Base-by-base conservation (phyloP, 2,888 invertebrate genomes). In the Acleris literana region DNA sequence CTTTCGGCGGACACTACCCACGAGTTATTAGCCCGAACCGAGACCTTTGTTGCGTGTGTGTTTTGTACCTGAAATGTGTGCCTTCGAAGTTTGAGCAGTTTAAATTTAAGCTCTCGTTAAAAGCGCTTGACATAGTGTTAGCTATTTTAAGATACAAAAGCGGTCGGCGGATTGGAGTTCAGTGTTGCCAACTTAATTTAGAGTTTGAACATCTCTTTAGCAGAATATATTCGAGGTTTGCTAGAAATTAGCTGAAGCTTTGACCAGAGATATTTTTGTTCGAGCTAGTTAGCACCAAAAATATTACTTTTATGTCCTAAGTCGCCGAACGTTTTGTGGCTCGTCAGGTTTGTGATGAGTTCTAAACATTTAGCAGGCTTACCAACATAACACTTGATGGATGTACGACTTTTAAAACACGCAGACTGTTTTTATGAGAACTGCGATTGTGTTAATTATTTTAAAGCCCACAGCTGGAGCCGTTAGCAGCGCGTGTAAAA, bases 21-120 rank as follows among this genome's bases (percentile, higher is more conserved):
- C 25, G 74, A 83, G 76, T 81, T 80, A 84, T 79, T 74, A 76
- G 75, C 68, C 70, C 71, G 71, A 70, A 70, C 71, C 51, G 61
- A 57, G 68, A 56, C 64, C 68, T 64, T 68, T 68, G 68, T 68
- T 64, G 57, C 64, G 61, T 68, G 57, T 63, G 62, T 68, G 60
- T 64, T 68, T 64, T 68, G 61, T 64, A 59, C 68, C 68, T 64
- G 61, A 57, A 48, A 61, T 68, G 61, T 68, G 64, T 64, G 59
- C 60, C 60, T 57, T 52, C 44, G 61, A 64, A 68, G 57, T 68
- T 68, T 64, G 64, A 64, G 57, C 48, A 61, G 61, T 64, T 64
- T 64, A 66, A 62, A 62, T 66, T 62, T 66, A 61, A 62, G 65
- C 61, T 62, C 56, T 39, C 46, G 56, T 62, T 66, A 61, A 56